Percentiles rank a stretch among this genome's conserved stretches.
These are phyloP conservation scores for Lasaia peninsularis DNA, from an alignment of 1,140 invertebrate species.

Conservation along the genomic window DNA sequence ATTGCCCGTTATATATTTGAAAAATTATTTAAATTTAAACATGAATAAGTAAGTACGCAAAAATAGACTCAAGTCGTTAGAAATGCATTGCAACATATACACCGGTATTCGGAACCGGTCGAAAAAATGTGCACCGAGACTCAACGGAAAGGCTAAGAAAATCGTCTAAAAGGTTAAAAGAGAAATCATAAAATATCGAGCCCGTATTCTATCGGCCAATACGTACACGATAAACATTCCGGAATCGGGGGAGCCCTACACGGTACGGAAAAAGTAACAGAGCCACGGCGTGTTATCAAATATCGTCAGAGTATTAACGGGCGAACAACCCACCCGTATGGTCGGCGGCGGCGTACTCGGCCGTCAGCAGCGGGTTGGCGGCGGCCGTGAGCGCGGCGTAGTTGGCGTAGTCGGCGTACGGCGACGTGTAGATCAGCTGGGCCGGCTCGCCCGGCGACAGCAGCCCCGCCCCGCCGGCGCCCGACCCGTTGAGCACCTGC, in stretches of 20 bases:
- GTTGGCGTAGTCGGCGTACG: slow-evolving; percentile 90
- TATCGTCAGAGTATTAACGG: slow-evolving; percentile 76
- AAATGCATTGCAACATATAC: too few species aligned
- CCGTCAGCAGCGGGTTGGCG: slow-evolving; percentile 86
- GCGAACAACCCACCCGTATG: slow-evolving; percentile 97
- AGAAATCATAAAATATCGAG: too few species aligned
- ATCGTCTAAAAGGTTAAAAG: too few species aligned
- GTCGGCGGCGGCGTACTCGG: slow-evolving; percentile 89
- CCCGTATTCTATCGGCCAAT: too few species aligned
- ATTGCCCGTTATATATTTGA: too few species aligned
- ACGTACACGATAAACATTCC: too few species aligned
- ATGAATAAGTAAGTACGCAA: too few species aligned
- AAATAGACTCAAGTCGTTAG: too few species aligned
- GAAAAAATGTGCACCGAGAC: too few species aligned
- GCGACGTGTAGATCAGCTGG: slow-evolving; percentile 85
- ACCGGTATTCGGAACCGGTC: too few species aligned
- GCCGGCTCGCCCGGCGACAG: slow-evolving; percentile 80
- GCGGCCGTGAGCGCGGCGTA: slow-evolving; percentile 90
- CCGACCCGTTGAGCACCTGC: slow-evolving; percentile 81
- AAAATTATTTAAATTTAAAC: too few species aligned
- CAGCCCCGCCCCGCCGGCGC: slow-evolving; percentile 78
- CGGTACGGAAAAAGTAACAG: background rate
- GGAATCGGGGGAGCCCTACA: background rate
- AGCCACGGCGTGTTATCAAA: slow-evolving; percentile 46
- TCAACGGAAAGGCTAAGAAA: too few species aligned